Conservation (phyloP, 2,113 vertebrate species). For the Odontophorus gujanensis region DNA sequence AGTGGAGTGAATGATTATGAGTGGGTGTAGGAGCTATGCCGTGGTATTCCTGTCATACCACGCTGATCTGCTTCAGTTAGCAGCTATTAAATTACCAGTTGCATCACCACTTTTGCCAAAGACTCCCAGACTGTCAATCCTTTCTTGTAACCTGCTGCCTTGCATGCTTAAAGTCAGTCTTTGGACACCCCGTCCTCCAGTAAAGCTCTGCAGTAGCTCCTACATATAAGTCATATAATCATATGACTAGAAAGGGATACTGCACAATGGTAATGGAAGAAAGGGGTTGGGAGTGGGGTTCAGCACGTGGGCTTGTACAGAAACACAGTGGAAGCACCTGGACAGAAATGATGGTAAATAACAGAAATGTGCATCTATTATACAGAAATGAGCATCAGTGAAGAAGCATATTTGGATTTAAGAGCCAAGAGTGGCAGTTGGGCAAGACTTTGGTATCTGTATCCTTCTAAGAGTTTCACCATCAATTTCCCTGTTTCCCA, state of each 20-base stretch:
- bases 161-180: background rate
- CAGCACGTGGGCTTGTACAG: background rate
- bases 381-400: background rate
- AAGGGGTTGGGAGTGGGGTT: background rate
- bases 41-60: background rate
- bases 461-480: conserved; percentile 56
- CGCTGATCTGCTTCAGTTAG: background rate
- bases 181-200: background rate
- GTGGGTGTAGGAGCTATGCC: background rate
- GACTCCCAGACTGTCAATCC: background rate
- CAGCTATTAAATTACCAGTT: conserved; percentile 3
- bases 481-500: conserved; percentile 61
- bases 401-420: conserved; percentile 19
- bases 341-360: background rate
- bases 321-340: background rate
- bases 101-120: background rate
- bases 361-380: background rate
- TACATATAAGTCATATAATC: background rate
- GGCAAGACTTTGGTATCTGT: conserved; percentile 30
- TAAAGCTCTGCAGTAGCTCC: background rate
- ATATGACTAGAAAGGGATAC: background rate
- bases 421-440: background rate
- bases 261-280: background rate
- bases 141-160: background rate
- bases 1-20: conserved; percentile 19